phyloP scores from a whole-genome alignment of 2,113 vertebrate genomes.

The Ondatra zibethicus region DNA sequence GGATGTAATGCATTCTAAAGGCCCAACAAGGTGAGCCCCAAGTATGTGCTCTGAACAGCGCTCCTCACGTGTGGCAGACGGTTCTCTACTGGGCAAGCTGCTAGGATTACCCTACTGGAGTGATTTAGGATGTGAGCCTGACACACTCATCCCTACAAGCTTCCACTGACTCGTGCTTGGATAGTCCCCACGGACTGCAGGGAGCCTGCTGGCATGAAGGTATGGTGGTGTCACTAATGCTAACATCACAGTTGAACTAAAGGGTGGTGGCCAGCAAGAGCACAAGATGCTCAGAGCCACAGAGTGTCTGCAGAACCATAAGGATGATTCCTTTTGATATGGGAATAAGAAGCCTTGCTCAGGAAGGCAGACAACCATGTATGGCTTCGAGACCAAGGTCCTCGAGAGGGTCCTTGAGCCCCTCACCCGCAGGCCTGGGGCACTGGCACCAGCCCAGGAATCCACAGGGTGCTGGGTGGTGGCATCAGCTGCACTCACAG shows the following conservation, averaged over 20 bases:
- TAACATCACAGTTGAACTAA: constrained; percentile 65
- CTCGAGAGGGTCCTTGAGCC: constrained; percentile 4
- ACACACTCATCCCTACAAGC: background rate
- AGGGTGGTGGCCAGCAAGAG: constrained; percentile 70
- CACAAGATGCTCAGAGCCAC: constrained; percentile 77
- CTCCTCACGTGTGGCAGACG: background rate
- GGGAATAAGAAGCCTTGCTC: constrained; percentile 30
- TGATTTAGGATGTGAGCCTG: background rate
- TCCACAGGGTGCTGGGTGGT: background rate
- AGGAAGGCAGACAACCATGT: constrained; percentile 24
- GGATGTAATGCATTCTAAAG: background rate
- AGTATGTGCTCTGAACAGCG: background rate
- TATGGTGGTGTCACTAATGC: constrained; percentile 18
- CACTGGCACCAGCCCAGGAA: constrained; percentile 68
- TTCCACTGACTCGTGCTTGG: background rate
- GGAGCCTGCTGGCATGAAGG: background rate
- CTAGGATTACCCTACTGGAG: no score
- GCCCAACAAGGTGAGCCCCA: background rate
- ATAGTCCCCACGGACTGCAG: background rate
- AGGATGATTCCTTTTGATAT: constrained; percentile 4
- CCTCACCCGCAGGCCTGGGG: constrained; percentile 72
- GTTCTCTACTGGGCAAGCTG: background rate
- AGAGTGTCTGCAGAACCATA: background rate
- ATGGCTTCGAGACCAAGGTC: constrained; percentile 44
- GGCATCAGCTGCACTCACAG: background rate